Base-by-base conservation (phyloP, 2,113 vertebrate genomes). In the Amazona guildingii region DNA sequence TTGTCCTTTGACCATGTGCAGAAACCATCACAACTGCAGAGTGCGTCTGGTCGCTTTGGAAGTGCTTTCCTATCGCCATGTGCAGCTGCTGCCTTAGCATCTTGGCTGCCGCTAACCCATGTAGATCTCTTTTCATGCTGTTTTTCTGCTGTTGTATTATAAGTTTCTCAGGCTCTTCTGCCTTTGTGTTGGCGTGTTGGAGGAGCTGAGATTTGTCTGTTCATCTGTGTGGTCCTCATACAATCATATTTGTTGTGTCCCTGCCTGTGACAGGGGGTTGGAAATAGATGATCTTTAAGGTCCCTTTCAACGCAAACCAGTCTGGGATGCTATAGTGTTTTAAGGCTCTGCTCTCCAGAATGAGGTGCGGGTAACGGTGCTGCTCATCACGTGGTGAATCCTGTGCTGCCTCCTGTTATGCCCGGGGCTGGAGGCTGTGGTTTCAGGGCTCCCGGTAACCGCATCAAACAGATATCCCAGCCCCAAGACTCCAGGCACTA, bases 391-490 rank as follows among this genome's bases (percentile, higher is more conserved):
- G 0, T 10, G 54, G 21, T 0, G 1, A 39, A 23, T 57, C 79
- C 54, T 49, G 33, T 83, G 85, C 59, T 2, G 1, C 41, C 62
- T 85, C 75, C 78, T 76, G 72, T 39, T 6, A 1, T 74, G 51
- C 21, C 63, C 27, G n/a, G 21, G 27, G 33, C 69, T 31, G 21
- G 74, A 82, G 54, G 44, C 82, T 93, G 79, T 83, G 62, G 11
- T 64, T 90, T 83, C 57, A 73, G 44, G 63, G 78, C 67, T 93
- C 37, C 52, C 37, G 28, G 44, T 62, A 80, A 52, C 82, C 49
- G 83, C 82, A 88, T 90, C 67, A 95, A 54, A 82, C 89, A 86
- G 57, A 31, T 9, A 76, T 21, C 63, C 35, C 49, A 85, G 39
- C 18, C 23, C 41, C 0, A 0, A 92, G 67, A 90, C 0, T 1